These are phyloP conservation scores for Papilio polytes DNA, from an alignment of 1,140 invertebrate species.

Conservation along the genomic window DNA sequence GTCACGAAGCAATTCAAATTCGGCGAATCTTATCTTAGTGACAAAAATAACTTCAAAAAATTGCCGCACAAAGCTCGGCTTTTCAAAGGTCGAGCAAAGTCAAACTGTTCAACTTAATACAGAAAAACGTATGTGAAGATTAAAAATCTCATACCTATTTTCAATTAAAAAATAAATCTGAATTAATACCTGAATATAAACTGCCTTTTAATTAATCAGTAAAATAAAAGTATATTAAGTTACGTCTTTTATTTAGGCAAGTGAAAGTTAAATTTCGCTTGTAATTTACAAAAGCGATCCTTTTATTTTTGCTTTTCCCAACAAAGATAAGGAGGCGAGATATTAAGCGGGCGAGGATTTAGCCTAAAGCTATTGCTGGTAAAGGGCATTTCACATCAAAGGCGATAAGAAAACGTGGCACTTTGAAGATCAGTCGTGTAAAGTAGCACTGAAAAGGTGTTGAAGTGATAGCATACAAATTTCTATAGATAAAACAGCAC, in stretches of 20 bases:
- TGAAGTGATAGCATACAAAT: constrained; percentile 8
- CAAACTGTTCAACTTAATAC: constrained; percentile 14
- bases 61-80: background rate
- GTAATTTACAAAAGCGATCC: background rate
- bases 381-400: constrained; percentile 31
- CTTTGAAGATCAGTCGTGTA: background rate
- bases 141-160: background rate
- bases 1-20: constrained; percentile 11
- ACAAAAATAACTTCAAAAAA: constrained; percentile 20
- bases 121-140: background rate
- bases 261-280: background rate
- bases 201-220: no score
- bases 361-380: constrained; percentile 39
- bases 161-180: background rate
- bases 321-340: constrained; percentile 10
- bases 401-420: constrained; percentile 19
- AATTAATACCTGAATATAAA: background rate
- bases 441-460: constrained; percentile 17
- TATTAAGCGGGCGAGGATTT: constrained; percentile 44
- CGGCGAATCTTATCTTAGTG: background rate
- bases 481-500: background rate
- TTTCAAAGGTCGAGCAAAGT: constrained; percentile 12
- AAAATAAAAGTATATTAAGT: no score
- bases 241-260: background rate
- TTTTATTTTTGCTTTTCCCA: constrained; percentile 13